Evolutionary conservation across 2,888 invertebrate genomes (phyloP).

Genomic region (Morpho helenor): DNA sequence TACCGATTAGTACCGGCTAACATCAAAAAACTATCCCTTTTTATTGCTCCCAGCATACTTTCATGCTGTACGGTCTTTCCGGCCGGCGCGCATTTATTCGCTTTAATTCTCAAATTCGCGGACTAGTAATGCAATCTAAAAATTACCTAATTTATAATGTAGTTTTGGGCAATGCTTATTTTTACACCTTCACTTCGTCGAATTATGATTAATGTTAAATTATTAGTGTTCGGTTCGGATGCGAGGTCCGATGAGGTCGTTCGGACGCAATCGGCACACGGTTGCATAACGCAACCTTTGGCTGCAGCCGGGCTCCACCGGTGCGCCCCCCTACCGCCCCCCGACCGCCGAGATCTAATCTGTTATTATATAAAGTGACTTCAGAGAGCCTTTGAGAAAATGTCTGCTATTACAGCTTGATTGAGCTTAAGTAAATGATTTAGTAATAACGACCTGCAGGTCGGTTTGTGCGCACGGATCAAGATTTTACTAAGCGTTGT

Average conservation of each 20-base stretch:
- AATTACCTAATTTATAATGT: neutral
- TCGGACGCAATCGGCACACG: conserved; percentile 6
- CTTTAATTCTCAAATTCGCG: no score
- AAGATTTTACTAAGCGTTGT: no score
- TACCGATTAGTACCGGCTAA: neutral
- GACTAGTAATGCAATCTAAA: no score
- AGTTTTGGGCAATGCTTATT: neutral
- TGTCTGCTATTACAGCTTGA: neutral
- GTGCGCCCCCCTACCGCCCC: neutral
- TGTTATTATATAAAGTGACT: conserved; percentile 13
- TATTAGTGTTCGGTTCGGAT: conserved; percentile 7
- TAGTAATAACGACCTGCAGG: neutral
- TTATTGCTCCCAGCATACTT: no score
- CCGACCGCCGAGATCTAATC: conserved; percentile 6
- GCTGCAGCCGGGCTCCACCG: neutral
- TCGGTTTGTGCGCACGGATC: no score
- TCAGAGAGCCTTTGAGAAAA: neutral
- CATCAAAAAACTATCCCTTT: no score
- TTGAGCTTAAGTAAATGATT: neutral
- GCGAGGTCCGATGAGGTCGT: conserved; percentile 11
- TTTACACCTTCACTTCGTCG: conserved; percentile 10
- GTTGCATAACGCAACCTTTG: conserved; percentile 24
- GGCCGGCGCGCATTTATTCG: no score
- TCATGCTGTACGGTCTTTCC: no score
- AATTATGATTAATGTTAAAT: conserved; percentile 19